Evolutionary conservation across 1,140 invertebrate genomes (phyloP), one percentile per base, ranked within the genome.

Genomic region (Zaprionus vittiger): DNA sequence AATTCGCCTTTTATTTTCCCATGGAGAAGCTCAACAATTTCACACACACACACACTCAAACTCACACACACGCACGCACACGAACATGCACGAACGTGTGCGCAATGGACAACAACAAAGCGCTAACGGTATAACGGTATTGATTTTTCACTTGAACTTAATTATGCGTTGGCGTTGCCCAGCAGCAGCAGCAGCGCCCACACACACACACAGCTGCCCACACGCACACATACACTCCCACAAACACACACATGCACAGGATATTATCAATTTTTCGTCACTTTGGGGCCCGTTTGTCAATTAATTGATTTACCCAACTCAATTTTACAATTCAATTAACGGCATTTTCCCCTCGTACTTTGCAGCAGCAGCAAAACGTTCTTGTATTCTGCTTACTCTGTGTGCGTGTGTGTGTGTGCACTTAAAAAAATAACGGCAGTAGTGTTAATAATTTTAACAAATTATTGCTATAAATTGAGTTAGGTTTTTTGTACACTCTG

Each of bases 101-200:
- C 65, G 66, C 66, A 75, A 69, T 47, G 69, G 49, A 77, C 74
- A 72, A 72, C 44, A 72, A 77, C 69, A 73, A 73, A 73, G 47
- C 14, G 56, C n/a, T 73, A 73, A 73, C 62, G 70, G 70, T 77
- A 66, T 67, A 76, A 79, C 76, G 76, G 65, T 79, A 75, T 79
- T 79, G 77, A 79, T 79, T 79, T 79, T 79, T 79, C 73, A 71
- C 72, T 79, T 65, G 24, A 68, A 74, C 71, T 75, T 71, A 75
- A 75, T 75, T 75, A 71, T 64, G 67, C 31, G 70, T 67, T 67
- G 70, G 54, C 70, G 52, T 72, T 69, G 56, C 59, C 49, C 61
- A 31, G 62, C 64, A 67, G 64, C 65, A n/a, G 41, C 6, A n/a
- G 41, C 41, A 44, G 41, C 14, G 14, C 37, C 37, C 37, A 38